Conservation (phyloP, 1,140 invertebrate species). For the Penaeus japonicus region DNA sequence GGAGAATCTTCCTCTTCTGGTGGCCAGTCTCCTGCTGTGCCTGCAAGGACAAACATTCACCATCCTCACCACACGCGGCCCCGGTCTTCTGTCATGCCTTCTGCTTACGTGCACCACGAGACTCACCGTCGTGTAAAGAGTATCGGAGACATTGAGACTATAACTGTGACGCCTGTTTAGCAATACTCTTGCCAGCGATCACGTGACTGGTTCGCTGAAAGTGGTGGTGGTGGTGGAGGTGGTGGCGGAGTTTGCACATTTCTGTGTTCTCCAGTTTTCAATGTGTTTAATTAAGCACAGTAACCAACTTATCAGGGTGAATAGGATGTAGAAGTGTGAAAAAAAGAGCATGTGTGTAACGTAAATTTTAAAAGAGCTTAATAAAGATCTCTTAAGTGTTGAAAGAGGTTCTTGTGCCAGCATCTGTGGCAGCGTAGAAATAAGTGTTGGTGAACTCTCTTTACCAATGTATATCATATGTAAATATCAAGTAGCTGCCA, state of each 20-base stretch:
- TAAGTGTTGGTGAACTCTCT: too few species aligned
- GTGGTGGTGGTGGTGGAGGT: neutral
- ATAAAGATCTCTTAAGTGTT: too few species aligned
- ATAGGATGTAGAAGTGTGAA: neutral
- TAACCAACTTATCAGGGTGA: neutral
- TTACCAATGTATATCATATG: too few species aligned
- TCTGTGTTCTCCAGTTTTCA: constrained; percentile 33
- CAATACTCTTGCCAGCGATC: neutral
- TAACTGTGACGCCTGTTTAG: constrained; percentile 60
- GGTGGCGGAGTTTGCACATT: constrained; percentile 29
- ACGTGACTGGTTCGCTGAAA: too few species aligned
- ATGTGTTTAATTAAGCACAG: neutral
- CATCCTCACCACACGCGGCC: constrained; percentile 32
- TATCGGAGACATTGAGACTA: constrained; percentile 75
- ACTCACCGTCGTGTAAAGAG: constrained; percentile 76
- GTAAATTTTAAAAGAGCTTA: too few species aligned
- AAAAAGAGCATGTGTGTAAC: neutral
- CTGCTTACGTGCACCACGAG: constrained; percentile 60
- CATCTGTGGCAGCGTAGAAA: too few species aligned
- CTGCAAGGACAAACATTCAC: constrained; percentile 7
- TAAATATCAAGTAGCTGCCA: neutral
- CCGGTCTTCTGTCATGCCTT: constrained; percentile 60
- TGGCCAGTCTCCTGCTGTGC: constrained; percentile 25
- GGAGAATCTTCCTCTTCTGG: constrained; percentile 45
- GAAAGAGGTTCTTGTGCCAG: too few species aligned